Evolutionary conservation across 2,888 invertebrate genomes (phyloP), one percentile per base, ranked within the genome.

Genomic region (Lapara coniferarum): DNA sequence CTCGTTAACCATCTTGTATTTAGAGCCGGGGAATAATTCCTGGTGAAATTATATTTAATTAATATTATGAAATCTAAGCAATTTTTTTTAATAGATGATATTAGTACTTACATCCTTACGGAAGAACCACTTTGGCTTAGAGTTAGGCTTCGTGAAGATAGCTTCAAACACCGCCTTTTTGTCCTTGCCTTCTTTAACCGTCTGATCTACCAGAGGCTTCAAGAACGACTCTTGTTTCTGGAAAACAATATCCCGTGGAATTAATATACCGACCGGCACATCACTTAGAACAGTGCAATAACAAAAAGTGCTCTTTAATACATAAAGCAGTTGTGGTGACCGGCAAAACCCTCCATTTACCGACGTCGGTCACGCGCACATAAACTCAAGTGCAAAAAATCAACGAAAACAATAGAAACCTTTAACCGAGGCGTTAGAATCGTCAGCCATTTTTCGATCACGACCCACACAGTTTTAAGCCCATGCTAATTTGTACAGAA

Each of bases 11-110:
- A 99, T 98, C 92, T 99, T 99, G 90, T 98, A 99, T 91, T 99
- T 99, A 71, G 98, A 97, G 77, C 99, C 98, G 74, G 97, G 96
- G 94, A 99, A 99, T 67, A 99, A 94, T 95, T 99, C 99, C 97
- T 98, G 84, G 12, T 75, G 71, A 53, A 71, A 66, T 19, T 30
- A 59, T 57, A 37, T 30, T n/a, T 66, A 57, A 71, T 2, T 19
- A 55, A 19, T 58, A 7, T 19, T 10, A 4, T 63, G 7, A 19
- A 13, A 13, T 49, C 3, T 19, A 6, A 5, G 25, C 10, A 16
- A 46, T 12, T 19, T 56, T n/a, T 13, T 7, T 2, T 56, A 3
- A 14, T 51, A 5, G 2, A 16, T 10, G 2, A n/a, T 68, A 56
- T 5, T 44, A 7, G 30, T 83, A 96, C 97, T 96, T 95, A 98